These are phyloP conservation scores for Nyctereutes procyonoides DNA, from an alignment of 2,113 vertebrate species.

Conservation along the genomic window DNA sequence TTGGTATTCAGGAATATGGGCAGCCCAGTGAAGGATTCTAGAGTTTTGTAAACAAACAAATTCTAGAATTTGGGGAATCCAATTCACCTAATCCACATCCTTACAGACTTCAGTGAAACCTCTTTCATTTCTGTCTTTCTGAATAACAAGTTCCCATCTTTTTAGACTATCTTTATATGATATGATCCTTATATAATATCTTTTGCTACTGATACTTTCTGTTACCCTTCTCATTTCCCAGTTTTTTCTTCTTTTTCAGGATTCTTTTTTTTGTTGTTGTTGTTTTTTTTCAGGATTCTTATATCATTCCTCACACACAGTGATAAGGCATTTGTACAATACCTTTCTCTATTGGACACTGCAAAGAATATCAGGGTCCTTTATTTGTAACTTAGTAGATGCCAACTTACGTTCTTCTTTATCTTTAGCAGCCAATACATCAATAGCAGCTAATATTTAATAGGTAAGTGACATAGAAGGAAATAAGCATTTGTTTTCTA, in stretches of 20 bases:
- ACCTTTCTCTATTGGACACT: background rate
- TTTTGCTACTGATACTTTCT: background rate
- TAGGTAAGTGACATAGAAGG: background rate
- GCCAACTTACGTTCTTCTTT: background rate
- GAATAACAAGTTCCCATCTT: background rate
- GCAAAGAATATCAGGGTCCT: background rate
- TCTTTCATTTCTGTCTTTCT: background rate
- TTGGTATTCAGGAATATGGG: background rate
- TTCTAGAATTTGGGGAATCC: background rate
- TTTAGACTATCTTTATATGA: background rate
- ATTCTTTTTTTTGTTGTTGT: too few relatives aligned
- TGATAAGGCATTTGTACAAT: background rate
- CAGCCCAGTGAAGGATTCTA: slow-evolving; percentile 27
- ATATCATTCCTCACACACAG: background rate
- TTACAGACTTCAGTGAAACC: background rate
- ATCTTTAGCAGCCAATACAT: background rate
- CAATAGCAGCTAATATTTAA: background rate
- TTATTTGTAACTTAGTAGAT: slow-evolving; percentile 46
- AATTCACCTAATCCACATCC: background rate
- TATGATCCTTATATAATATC: background rate
- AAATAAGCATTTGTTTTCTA: background rate
- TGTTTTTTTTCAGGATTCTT: slow-evolving; percentile 31
- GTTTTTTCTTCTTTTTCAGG: background rate
- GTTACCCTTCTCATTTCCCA: background rate
- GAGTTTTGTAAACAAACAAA: slow-evolving; percentile 18